A percentile compares a stretch with the other conserved stretches of the same genome.
These are phyloP conservation scores for Sinopyrophorus schimmeli DNA, from an alignment of 2,888 invertebrate species.

Conservation along the genomic window DNA sequence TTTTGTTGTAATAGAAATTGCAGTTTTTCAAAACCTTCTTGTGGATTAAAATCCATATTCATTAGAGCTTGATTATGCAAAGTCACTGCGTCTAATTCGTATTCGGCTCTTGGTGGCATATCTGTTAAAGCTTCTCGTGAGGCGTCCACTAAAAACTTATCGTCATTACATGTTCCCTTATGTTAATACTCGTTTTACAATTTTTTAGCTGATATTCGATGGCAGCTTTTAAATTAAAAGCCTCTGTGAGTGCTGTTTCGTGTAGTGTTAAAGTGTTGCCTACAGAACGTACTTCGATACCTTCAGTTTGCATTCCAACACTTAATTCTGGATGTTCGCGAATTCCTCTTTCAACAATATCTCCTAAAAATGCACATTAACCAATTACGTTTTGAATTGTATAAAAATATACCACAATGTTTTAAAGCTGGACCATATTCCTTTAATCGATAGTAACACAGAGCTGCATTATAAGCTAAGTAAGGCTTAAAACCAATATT, in stretches of 20 bases:
- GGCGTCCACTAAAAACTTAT: conserved; percentile 66
- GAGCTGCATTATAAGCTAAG: conserved; percentile 92
- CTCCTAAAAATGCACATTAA: conserved; percentile 61
- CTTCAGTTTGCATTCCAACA: conserved; percentile 96
- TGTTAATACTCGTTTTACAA: conserved; percentile 55
- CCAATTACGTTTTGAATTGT: neutral
- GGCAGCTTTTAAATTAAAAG: conserved; percentile 97
- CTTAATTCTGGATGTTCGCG: conserved; percentile 96
- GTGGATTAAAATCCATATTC: conserved; percentile 80
- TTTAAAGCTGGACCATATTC: conserved; percentile 93
- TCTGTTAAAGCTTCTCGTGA: conserved; percentile 86
- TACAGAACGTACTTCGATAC: conserved; percentile 89
- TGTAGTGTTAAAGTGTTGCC: conserved; percentile 93
- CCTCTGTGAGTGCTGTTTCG: conserved; percentile 95
- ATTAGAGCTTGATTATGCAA: conserved; percentile 95
- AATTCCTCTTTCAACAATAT: conserved; percentile 95
- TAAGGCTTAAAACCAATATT: conserved; percentile 88
- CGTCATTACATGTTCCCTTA: neutral
- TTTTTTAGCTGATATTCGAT: conserved; percentile 94
- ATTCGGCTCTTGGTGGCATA: conserved; percentile 92
- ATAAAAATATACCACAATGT: conserved; percentile 71
- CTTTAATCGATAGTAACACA: conserved; percentile 92
- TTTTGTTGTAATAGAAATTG: conserved; percentile 94
- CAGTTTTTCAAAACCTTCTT: conserved; percentile 92
- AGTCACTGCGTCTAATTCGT: conserved; percentile 96